phyloP scores from a whole-genome alignment of 2,113 vertebrate genomes.

The Cepphus grylle region DNA sequence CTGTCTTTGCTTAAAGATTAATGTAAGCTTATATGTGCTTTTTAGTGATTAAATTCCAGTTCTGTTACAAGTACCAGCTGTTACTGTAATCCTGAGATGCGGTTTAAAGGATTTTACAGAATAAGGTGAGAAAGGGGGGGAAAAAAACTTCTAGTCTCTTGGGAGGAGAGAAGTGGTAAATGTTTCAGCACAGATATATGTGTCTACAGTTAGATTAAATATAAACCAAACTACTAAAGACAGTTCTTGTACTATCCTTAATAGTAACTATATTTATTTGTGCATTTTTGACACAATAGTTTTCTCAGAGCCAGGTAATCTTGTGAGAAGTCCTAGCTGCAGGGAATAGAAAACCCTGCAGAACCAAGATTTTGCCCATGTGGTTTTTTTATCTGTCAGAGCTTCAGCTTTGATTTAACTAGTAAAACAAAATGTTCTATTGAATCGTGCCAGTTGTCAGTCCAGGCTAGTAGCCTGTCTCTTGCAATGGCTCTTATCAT shows the following conservation, averaged over 20 bases:
- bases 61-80: not conserved
- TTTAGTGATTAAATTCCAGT: not conserved
- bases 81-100: not conserved
- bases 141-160: not conserved
- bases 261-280: not conserved
- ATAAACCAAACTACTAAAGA: not conserved
- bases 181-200: not conserved
- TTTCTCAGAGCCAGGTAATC: not conserved
- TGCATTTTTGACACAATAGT: not conserved
- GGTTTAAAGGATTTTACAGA: not conserved
- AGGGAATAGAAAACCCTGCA: not conserved
- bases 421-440: not conserved
- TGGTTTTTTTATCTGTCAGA: not conserved
- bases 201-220: not conserved
- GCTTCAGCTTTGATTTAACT: not conserved
- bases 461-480: not conserved
- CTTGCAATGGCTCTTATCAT: not conserved
- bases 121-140: not conserved
- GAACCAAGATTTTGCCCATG: not conserved
- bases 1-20: not conserved
- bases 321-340: not conserved
- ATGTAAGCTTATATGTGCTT: not conserved
- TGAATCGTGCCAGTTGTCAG: not conserved
- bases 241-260: not conserved
- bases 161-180: not conserved